phyloP scores from a whole-genome alignment of 2,113 vertebrate species.

The Neoarius graeffei region DNA sequence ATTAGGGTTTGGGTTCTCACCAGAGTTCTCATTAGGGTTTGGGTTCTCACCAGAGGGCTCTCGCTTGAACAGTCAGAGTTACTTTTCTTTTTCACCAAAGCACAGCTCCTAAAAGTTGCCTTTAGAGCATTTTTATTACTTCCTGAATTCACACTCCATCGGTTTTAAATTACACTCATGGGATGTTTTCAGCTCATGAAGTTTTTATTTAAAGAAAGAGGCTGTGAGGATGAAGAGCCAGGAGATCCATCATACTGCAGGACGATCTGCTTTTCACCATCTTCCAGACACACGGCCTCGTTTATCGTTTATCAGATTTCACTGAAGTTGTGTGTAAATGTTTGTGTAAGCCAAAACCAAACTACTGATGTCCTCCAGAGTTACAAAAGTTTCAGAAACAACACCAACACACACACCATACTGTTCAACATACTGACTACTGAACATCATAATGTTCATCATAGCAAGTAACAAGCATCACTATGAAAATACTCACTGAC shows the following conservation, averaged over 20 bases:
- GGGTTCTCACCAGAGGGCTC: too few relatives aligned
- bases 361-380: too few relatives aligned
- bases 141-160: neutral
- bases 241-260: neutral
- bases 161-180: neutral
- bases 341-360: neutral
- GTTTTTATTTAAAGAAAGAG: conserved; percentile 2
- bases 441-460: too few relatives aligned
- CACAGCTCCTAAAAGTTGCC: neutral
- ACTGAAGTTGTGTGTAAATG: neutral
- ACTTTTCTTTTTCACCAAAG: neutral
- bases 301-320: neutral
- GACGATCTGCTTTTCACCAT: neutral
- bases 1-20: too few relatives aligned
- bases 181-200: neutral
- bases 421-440: too few relatives aligned
- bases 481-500: too few relatives aligned
- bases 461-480: too few relatives aligned
- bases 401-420: too few relatives aligned
- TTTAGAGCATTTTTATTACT: neutral
- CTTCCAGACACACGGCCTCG: neutral
- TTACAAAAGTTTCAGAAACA: neutral
- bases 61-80: too few relatives aligned
- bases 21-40: too few relatives aligned
- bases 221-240: neutral